Percentiles rank a stretch among this genome's conserved stretches.
phyloP scores from a whole-genome alignment of 2,113 vertebrate genomes.

The Ailuropoda melanoleuca region DNA sequence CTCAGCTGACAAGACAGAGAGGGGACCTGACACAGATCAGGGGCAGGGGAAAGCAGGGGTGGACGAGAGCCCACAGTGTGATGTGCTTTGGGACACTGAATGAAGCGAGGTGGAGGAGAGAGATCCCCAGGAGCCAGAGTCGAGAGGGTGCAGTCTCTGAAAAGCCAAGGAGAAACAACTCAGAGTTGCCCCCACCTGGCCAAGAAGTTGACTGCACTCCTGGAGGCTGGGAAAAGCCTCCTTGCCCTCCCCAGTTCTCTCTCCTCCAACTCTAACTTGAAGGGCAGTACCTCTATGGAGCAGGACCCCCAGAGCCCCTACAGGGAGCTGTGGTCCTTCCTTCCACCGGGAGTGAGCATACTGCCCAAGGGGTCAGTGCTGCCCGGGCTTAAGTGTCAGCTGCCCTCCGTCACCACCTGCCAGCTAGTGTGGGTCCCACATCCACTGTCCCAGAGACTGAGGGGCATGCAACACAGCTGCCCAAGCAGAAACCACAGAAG shows the following conservation, averaged over 20 bases:
- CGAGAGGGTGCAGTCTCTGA: not conserved
- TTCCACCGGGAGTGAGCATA: not conserved
- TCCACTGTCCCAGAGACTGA: not conserved
- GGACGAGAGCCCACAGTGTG: rapidly evolving
- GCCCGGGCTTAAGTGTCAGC: not conserved
- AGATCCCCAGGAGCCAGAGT: not conserved
- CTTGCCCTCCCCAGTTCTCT: not conserved
- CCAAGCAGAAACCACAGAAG: not conserved
- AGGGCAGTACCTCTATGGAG: not conserved
- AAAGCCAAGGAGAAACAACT: not conserved
- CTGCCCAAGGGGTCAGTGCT: not conserved
- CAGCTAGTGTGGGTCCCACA: not conserved
- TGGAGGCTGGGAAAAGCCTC: not conserved
- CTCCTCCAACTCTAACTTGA: not conserved
- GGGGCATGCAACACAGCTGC: not conserved
- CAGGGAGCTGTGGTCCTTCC: not conserved
- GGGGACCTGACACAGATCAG: not conserved
- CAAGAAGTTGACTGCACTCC: not conserved
- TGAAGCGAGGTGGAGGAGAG: not conserved
- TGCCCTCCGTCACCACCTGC: not conserved
- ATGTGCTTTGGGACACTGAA: not conserved
- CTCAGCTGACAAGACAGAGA: not conserved
- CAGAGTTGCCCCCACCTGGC: not conserved
- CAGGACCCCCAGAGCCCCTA: not conserved
- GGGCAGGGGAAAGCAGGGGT: not conserved